Percentiles rank a stretch among this genome's conserved stretches.
Evolutionary conservation across 2,888 invertebrate species (phyloP).

Genomic region (Cancer borealis): DNA sequence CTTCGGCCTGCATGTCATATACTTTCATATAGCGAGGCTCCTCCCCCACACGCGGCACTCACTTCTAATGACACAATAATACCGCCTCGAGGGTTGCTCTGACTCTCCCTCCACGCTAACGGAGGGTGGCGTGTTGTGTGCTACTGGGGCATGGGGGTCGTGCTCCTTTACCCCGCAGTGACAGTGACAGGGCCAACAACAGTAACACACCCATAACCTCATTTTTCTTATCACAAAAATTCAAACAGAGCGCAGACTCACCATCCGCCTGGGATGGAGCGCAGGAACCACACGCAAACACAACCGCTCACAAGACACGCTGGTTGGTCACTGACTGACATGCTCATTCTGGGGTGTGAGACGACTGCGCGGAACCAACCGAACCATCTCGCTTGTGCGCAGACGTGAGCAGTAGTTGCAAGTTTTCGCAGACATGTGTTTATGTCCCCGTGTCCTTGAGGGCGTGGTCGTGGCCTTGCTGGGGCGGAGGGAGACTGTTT

Average conservation of each 20-base stretch:
- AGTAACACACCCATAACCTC: not conserved
- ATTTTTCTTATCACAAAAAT: not conserved
- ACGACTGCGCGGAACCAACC: conserved; percentile 3
- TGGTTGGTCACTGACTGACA: conserved; percentile 20
- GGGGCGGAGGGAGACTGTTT: conserved; percentile 8
- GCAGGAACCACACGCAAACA: not conserved
- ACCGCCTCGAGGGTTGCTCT: not conserved
- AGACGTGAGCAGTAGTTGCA: conserved; percentile 20
- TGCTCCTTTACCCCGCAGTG: not conserved
- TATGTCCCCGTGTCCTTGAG: conserved; percentile 20
- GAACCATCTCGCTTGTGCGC: not conserved
- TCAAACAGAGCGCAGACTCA: not conserved
- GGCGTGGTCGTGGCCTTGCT: conserved; percentile 20
- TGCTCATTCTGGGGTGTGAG: not conserved
- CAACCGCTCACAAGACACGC: not conserved
- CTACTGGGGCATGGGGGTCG: not conserved
- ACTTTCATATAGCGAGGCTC: not conserved
- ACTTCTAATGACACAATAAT: not conserved
- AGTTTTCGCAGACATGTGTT: not conserved
- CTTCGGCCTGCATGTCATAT: not conserved
- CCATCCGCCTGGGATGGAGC: not conserved
- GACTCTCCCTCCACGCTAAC: not conserved
- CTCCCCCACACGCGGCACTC: conserved; percentile 18
- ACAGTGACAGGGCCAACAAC: not conserved
- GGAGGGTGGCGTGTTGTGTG: not conserved